Conservation (phyloP, 1,140 invertebrate genomes). For the Holcopasites calliopsidis region DNA sequence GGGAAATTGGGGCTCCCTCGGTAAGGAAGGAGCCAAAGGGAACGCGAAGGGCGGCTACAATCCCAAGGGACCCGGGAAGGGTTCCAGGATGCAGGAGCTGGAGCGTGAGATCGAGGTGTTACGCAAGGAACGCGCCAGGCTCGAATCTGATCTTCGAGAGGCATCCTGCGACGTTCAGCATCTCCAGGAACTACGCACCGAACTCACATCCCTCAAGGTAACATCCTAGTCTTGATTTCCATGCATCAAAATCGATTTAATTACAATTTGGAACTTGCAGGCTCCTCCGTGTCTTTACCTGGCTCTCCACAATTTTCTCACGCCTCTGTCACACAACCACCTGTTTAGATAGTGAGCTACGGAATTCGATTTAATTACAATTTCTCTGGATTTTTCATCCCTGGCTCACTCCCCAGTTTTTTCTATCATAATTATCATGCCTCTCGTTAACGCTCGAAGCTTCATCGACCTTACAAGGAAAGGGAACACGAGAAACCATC, state of each 20-base stretch:
- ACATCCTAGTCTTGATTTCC: background rate
- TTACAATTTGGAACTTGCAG: too few relatives aligned
- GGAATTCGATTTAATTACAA: too few relatives aligned
- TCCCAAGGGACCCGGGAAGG: constrained; percentile 62
- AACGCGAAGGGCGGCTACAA: constrained; percentile 52
- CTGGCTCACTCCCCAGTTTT: too few relatives aligned
- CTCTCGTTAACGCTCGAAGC: too few relatives aligned
- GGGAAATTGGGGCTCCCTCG: constrained; percentile 56
- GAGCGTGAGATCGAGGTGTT: constrained; percentile 72
- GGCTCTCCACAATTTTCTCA: too few relatives aligned
- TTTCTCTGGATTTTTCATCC: too few relatives aligned
- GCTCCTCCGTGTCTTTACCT: too few relatives aligned
- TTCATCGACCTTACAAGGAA: constrained; percentile 54
- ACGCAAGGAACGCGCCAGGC: constrained; percentile 68
- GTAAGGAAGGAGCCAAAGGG: constrained; percentile 55
- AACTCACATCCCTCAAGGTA: constrained; percentile 75
- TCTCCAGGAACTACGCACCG: constrained; percentile 68
- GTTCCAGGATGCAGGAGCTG: constrained; percentile 72
- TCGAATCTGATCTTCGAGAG: constrained; percentile 67
- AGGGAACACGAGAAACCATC: constrained; percentile 31
- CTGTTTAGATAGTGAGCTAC: too few relatives aligned
- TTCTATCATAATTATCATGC: too few relatives aligned
- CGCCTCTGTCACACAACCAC: too few relatives aligned
- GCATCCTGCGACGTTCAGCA: constrained; percentile 59
- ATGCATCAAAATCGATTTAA: background rate